Conservation (phyloP, 1,140 invertebrate genomes). For the Triops cancriformis region DNA sequence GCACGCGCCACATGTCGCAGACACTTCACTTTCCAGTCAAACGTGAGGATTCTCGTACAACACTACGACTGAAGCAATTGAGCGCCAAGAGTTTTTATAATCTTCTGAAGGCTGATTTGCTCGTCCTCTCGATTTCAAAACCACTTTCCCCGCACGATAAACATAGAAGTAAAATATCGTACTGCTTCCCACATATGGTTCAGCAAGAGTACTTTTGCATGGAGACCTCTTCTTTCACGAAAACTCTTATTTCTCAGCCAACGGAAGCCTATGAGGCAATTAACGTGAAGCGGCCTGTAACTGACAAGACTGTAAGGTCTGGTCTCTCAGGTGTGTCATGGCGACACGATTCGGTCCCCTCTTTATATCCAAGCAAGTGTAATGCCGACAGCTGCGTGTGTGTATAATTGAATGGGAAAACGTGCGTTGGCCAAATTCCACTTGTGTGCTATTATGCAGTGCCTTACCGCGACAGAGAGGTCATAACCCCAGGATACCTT, state of each 20-base stretch:
- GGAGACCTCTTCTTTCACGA: background rate
- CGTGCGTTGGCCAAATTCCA: background rate
- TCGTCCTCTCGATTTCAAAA: constrained; percentile 1
- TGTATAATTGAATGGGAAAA: background rate
- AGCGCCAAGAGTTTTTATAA: background rate
- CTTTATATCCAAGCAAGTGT: background rate
- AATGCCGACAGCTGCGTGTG: background rate
- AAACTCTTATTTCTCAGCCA: background rate
- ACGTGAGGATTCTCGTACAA: background rate
- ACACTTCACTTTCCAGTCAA: background rate
- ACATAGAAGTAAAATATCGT: background rate
- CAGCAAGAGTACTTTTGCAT: constrained; percentile 4
- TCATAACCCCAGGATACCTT: background rate
- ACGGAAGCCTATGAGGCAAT: background rate
- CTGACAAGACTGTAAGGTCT: background rate
- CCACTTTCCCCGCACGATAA: background rate
- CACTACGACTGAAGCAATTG: background rate
- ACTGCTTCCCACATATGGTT: background rate
- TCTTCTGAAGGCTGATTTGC: background rate
- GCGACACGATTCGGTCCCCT: background rate
- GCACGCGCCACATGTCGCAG: background rate
- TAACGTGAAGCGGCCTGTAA: constrained; percentile 2
- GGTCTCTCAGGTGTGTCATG: background rate
- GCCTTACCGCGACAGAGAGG: background rate
- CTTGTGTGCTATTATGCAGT: background rate